phyloP scores from a whole-genome alignment of 2,888 invertebrate genomes.

The Drosophila sordidula region DNA sequence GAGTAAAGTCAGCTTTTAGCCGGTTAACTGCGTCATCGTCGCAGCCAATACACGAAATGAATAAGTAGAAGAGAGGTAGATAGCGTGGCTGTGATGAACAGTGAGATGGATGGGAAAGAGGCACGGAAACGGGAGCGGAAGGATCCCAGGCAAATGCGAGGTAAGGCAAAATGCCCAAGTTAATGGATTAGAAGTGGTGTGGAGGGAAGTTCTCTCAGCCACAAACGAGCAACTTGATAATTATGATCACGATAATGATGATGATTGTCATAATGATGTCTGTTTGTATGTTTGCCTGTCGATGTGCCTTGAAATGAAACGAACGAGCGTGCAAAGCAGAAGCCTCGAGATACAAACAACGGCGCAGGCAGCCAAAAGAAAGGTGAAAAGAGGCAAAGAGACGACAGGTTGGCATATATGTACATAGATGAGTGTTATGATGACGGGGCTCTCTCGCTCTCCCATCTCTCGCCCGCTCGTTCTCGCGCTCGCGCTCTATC shows the following conservation, averaged over 20 bases:
- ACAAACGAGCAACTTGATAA: slow-evolving; percentile 24
- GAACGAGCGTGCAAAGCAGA: slow-evolving; percentile 51
- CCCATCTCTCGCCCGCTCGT: slow-evolving; percentile 7
- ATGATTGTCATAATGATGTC: slow-evolving; percentile 31
- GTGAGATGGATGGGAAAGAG: neutral
- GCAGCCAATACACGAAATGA: neutral
- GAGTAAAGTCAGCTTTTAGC: slow-evolving; percentile 19
- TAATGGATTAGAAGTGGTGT: slow-evolving; percentile 50
- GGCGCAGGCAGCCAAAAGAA: slow-evolving; percentile 58
- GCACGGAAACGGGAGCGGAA: neutral
- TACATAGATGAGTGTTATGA: slow-evolving; percentile 32
- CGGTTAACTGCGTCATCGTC: slow-evolving; percentile 34
- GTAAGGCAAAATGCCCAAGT: slow-evolving; percentile 27
- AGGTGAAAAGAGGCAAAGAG: slow-evolving; percentile 72
- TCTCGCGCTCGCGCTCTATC: slow-evolving; percentile 13
- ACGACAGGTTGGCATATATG: slow-evolving; percentile 41
- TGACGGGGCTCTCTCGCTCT: slow-evolving; percentile 17
- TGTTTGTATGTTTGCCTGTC: slow-evolving; percentile 12
- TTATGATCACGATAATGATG: slow-evolving; percentile 18
- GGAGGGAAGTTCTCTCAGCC: neutral
- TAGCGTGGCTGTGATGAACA: slow-evolving; percentile 2
- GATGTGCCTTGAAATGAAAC: slow-evolving; percentile 32
- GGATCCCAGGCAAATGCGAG: slow-evolving; percentile 12
- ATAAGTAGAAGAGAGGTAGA: neutral
- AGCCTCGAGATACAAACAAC: slow-evolving; percentile 25